Evolutionary conservation across 2,888 invertebrate species (phyloP), one percentile per base, ranked within the genome.

Genomic region (Elegia similella): DNA sequence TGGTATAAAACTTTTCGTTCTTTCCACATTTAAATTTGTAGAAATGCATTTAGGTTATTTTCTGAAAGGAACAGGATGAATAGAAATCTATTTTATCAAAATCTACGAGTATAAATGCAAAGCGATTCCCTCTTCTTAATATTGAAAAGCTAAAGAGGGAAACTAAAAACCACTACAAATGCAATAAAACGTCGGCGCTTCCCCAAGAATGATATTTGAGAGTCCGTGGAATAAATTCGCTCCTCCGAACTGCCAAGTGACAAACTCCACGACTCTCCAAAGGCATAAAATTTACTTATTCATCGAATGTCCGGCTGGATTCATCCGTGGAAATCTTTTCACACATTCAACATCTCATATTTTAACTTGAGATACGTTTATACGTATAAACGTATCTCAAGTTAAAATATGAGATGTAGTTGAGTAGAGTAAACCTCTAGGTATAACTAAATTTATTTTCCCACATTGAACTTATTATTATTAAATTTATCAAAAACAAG

Each of bases 251-350:
- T 50, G 34, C 57, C 57, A 61, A 58, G 60, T 68, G 66, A 60
- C 58, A 34, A 59, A 55, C 48, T 60, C 55, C 59, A 54, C 56
- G 62, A 59, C 38, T 6, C n/a, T 64, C 56, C 62, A 70, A 74
- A 61, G 63, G 62, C 55, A 64, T 62, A 56, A 62, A 68, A 69
- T 69, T 68, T 70, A 68, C 64, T 69, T 73, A 70, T 70, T 69
- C 68, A 69, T 68, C 59, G 66, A 61, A 65, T 63, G 62, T 46
- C 50, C 57, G 52, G 59, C 55, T 58, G 59, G 59, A 55, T 58
- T 52, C 59, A 59, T 47, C 47, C 34, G 58, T 60, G 15, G 38
- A 34, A 64, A 63, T 65, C 62, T 63, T 58, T 63, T 60, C 16
- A 7, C 15, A 7, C 15, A 15, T 43, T 44, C 10, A 10, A 34